Evolutionary conservation across 2,888 invertebrate genomes (phyloP), one percentile per base, ranked within the genome.

Genomic region (Lithophane semibrunnea): DNA sequence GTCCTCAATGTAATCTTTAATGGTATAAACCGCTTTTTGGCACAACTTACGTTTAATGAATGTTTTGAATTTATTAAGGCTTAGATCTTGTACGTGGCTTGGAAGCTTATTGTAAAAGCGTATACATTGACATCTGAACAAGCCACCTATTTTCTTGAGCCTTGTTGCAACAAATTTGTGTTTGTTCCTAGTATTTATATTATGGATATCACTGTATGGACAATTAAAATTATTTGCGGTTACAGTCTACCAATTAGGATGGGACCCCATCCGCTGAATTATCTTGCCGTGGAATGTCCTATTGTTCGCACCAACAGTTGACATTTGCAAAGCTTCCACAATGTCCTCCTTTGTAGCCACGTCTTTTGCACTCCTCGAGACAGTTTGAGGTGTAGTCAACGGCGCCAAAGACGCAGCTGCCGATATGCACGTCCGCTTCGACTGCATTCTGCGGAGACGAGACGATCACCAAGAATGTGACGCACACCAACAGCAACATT

Each of bases 351-450:
- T 73, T 81, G 81, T 80, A 81, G 0, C 88, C 88, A 12, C 89
- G 85, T 8, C 90, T 65, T 66, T 87, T 86, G 83, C 91, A 91
- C 69, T 91, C 91, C 0, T 52, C 44, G 49, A 90, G 88, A 73
- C 91, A 91, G 71, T 91, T 71, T 0, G 91, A 90, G 0, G 87
- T 89, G 75, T 91, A 91, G 84, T 90, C 49, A 0, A 90, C 90
- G 5, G 82, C 91, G 0, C 91, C 91, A 90, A 90, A 90, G 0
- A 91, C 91, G 60, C 90, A 90, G 80, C 90, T 90, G 44, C 91
- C 90, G 44, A 90, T 79, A 5, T 71, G 87, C 21, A 79, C 83
- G 67, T 90, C 90, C 0, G 91, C 90, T 9, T 64, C 37, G 0
- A 75, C 90, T 10, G 71, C 77, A 68, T 90, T 88, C 64, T 88